Conservation (phyloP, 2,113 vertebrate genomes). For the Carlito syrichta region DNA sequence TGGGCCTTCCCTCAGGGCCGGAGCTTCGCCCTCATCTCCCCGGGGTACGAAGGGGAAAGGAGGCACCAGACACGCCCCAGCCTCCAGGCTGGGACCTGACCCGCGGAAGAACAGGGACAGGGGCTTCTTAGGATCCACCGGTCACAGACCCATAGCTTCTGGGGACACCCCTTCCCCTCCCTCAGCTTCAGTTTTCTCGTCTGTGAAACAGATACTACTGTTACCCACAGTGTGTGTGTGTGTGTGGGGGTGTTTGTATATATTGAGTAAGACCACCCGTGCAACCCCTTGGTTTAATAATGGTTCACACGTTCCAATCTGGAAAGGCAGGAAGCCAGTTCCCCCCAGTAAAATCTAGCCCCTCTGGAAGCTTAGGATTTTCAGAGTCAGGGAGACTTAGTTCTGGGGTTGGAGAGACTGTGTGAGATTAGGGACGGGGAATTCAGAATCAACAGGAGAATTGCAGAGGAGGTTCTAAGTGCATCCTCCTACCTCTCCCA, state of each 20-base stretch:
- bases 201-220: neutral
- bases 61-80: too few species aligned
- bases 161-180: neutral
- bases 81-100: neutral
- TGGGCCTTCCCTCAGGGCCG: neutral
- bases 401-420: neutral
- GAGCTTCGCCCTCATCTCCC: slow-evolving; percentile 5
- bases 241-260: neutral
- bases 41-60: neutral
- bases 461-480: slow-evolving; percentile 16
- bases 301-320: neutral
- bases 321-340: neutral
- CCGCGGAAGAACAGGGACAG: neutral
- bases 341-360: neutral
- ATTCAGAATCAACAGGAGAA: neutral
- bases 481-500: neutral
- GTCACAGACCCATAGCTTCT: neutral
- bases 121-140: neutral
- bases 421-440: neutral
- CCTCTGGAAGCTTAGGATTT: neutral
- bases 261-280: neutral
- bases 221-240: neutral
- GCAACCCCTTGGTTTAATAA: neutral
- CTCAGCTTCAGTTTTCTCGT: neutral
- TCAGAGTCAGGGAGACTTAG: neutral